Evolutionary conservation across 2,113 vertebrate species (phyloP).

Genomic region (Rattus rattus): DNA sequence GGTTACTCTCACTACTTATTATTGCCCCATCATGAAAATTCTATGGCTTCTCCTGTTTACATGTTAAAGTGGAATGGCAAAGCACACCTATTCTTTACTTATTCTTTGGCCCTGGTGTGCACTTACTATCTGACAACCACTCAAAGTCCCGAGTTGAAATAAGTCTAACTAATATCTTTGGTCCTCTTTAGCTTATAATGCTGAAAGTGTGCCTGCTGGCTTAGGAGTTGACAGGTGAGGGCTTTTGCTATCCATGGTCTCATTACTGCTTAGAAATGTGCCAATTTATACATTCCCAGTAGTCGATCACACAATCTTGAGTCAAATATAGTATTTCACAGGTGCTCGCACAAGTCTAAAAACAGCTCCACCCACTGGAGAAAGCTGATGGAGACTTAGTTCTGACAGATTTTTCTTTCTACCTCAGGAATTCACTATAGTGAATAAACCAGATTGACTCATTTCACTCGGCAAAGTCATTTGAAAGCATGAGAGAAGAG

Average conservation of each 20-base stretch:
- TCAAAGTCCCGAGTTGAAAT: not conserved
- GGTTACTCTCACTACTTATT: not conserved
- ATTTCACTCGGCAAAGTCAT: conserved; percentile 24
- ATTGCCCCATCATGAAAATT: not conserved
- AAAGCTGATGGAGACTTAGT: conserved; percentile 30
- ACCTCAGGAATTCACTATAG: not conserved
- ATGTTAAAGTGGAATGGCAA: not conserved
- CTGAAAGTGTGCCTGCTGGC: not conserved
- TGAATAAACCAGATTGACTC: not conserved
- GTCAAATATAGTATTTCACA: conserved; percentile 22
- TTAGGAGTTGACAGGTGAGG: not conserved
- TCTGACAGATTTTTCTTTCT: conserved; percentile 11
- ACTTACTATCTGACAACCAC: not conserved
- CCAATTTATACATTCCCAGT: not conserved
- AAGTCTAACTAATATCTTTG: not conserved
- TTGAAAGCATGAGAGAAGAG: not conserved
- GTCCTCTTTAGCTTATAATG: not conserved
- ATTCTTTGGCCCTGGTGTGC: not conserved
- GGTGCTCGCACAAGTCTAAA: conserved; percentile 12
- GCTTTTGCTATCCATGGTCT: not conserved
- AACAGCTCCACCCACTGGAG: conserved; percentile 33
- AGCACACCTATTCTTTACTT: not conserved
- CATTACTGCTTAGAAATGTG: not conserved
- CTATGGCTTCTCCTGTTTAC: not conserved
- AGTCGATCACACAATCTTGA: not conserved